These are phyloP conservation scores for Rhegmatorhina hoffmannsi DNA, from an alignment of 2,113 vertebrate genomes.

Conservation along the genomic window DNA sequence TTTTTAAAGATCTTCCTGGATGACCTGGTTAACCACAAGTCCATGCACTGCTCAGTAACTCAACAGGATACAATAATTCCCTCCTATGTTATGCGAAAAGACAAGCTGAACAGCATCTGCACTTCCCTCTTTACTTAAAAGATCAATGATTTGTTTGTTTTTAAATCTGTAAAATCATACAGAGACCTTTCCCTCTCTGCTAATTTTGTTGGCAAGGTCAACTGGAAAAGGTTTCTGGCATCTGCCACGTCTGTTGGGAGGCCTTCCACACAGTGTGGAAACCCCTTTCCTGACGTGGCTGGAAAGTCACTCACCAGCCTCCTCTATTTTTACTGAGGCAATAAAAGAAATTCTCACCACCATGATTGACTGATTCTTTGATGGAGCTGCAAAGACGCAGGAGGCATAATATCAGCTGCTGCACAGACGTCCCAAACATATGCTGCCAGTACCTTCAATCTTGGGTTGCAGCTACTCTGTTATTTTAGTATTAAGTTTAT, in stretches of 20 bases:
- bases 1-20: not conserved
- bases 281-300: not conserved
- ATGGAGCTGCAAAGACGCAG: not conserved
- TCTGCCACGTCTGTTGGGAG: not conserved
- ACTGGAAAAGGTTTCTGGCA: not conserved
- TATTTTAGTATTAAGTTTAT: not conserved
- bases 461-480: not conserved
- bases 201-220: slow-evolving; percentile 9
- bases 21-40: not conserved
- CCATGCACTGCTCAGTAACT: not conserved
- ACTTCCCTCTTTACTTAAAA: not conserved
- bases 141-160: not conserved
- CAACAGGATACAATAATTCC: not conserved
- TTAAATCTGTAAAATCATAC: not conserved
- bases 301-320: not conserved
- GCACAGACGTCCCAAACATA: not conserved
- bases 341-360: slow-evolving; percentile 19
- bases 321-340: not conserved
- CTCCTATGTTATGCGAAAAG: not conserved
- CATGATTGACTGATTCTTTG: not conserved
- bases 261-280: not conserved
- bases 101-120: not conserved
- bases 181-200: not conserved
- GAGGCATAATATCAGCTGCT: slow-evolving; percentile 26
- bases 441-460: not conserved